Conservation (phyloP, 2,888 invertebrate genomes). For the Smittia aterrima region DNA sequence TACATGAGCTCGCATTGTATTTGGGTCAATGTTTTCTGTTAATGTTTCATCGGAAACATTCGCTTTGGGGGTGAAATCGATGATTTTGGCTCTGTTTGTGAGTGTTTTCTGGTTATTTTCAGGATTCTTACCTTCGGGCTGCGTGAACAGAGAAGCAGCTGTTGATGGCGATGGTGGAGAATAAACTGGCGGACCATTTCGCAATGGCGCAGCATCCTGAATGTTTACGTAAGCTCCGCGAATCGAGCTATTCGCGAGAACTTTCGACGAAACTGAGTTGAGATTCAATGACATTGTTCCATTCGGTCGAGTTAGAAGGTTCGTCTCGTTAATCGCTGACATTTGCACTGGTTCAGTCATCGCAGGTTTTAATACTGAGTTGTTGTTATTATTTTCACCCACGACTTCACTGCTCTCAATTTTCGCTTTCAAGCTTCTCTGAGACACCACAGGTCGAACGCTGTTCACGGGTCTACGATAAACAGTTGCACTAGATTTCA, state of each 20-base stretch:
- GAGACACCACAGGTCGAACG: constrained; percentile 47
- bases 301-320: constrained; percentile 56
- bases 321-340: constrained; percentile 64
- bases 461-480: constrained; percentile 21
- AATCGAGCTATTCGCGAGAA: constrained; percentile 46
- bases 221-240: constrained; percentile 71
- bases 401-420: constrained; percentile 16
- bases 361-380: constrained; percentile 13
- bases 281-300: constrained; percentile 49
- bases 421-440: constrained; percentile 42
- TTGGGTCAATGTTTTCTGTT: constrained; percentile 50
- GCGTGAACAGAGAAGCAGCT: constrained; percentile 18
- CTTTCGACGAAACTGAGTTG: constrained; percentile 35
- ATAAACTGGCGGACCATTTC: constrained; percentile 40
- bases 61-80: constrained; percentile 37
- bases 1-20: constrained; percentile 55
- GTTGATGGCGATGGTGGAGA: constrained; percentile 36
- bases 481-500: constrained; percentile 11
- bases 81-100: constrained; percentile 20
- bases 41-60: constrained; percentile 28
- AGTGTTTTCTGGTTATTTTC: constrained; percentile 43
- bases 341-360: constrained; percentile 55
- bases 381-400: constrained; percentile 15
- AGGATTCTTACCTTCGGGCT: constrained; percentile 47
- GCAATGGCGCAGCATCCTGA: constrained; percentile 56